A percentile compares a stretch with the other conserved stretches of the same genome.
Evolutionary conservation across 1,140 invertebrate species (phyloP).

Genomic region (Calliopsis andreniformis): DNA sequence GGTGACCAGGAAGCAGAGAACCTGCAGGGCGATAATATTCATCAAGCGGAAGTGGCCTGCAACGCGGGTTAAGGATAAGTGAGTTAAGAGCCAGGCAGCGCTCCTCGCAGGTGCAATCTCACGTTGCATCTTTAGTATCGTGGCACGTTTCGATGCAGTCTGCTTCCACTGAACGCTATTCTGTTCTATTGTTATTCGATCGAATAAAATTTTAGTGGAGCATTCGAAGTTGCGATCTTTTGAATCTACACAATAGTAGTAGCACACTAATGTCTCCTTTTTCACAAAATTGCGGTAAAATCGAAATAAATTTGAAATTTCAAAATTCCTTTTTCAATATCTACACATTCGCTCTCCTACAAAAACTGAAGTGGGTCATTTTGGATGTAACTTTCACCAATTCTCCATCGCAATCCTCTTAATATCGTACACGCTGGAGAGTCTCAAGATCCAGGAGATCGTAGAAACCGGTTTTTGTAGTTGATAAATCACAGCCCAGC

Average conservation of each 20-base stretch:
- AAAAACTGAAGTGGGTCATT: too few relatives aligned
- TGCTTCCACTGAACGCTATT: slow-evolving; percentile 1
- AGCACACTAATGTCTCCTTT: too few relatives aligned
- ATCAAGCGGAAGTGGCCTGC: slow-evolving; percentile 5
- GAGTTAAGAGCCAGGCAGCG: slow-evolving; percentile 11
- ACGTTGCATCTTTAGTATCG: slow-evolving; percentile 66
- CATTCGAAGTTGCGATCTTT: background rate
- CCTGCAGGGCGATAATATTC: background rate
- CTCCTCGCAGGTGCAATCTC: slow-evolving; percentile 51
- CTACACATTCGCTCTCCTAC: too few relatives aligned
- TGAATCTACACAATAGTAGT: too few relatives aligned
- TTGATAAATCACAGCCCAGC: slow-evolving; percentile 28
- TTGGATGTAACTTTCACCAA: too few relatives aligned
- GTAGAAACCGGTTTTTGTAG: background rate
- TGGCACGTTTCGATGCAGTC: slow-evolving; percentile 24
- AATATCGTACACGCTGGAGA: too few relatives aligned
- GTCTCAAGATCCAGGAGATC: background rate
- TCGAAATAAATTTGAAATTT: too few relatives aligned
- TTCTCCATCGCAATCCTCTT: too few relatives aligned
- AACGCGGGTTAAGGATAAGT: background rate
- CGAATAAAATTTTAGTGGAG: slow-evolving; percentile 22
- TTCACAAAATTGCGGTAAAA: too few relatives aligned
- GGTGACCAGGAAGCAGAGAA: too few relatives aligned
- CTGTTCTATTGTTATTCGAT: slow-evolving; percentile 13
- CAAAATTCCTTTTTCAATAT: too few relatives aligned